phyloP scores from a whole-genome alignment of 2,113 vertebrate species.

The Astur gentilis region DNA sequence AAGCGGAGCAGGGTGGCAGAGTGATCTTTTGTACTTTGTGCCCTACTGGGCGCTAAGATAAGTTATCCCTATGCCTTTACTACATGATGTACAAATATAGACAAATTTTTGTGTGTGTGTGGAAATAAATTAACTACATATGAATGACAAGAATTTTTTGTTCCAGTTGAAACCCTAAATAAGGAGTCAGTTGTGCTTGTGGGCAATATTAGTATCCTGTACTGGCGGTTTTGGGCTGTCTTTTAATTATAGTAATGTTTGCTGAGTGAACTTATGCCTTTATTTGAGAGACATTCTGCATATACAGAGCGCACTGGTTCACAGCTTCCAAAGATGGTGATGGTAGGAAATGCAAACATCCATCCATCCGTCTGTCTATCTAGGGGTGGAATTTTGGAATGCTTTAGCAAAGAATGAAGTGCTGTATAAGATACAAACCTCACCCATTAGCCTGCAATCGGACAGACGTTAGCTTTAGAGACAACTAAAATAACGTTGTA shows the following conservation, averaged over 20 bases:
- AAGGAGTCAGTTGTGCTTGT: background rate
- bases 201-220: background rate
- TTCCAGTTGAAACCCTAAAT: background rate
- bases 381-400: background rate
- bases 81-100: rapidly evolving
- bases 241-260: background rate
- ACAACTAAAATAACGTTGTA: background rate
- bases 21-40: background rate
- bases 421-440: background rate
- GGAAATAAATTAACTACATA: background rate
- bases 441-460: background rate
- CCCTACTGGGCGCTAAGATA: no score
- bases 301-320: background rate
- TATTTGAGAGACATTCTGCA: background rate
- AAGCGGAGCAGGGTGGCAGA: background rate
- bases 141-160: background rate
- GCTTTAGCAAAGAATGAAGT: background rate
- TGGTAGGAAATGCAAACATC: background rate
- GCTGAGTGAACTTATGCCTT: background rate
- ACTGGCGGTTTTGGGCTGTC: background rate
- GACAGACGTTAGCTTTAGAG: background rate
- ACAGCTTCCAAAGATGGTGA: background rate
- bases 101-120: background rate
- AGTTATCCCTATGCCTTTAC: background rate
- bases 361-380: background rate